phyloP scores from a whole-genome alignment of 2,113 vertebrate genomes.

The Indri indri region DNA sequence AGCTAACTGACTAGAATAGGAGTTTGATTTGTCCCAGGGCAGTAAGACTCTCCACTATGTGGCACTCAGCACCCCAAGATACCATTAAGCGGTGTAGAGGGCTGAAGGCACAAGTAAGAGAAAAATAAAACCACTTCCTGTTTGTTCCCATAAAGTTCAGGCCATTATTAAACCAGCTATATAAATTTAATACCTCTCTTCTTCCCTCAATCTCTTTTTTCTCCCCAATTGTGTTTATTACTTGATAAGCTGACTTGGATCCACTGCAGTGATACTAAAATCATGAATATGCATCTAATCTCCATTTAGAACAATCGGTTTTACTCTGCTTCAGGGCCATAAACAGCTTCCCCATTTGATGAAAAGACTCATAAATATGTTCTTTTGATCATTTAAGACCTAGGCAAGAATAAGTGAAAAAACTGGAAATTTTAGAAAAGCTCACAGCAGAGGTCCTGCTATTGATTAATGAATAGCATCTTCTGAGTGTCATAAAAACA shows the following conservation, averaged over 20 bases:
- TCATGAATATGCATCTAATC: neutral
- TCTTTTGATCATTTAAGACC: slow-evolving; percentile 9
- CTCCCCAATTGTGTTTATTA: neutral
- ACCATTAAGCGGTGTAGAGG: neutral
- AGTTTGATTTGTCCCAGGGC: neutral
- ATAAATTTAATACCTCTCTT: neutral
- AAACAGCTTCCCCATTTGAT: neutral
- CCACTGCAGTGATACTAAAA: neutral
- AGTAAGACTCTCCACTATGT: neutral
- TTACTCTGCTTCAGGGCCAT: neutral
- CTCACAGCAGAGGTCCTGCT: neutral
- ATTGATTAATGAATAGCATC: neutral
- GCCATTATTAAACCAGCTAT: neutral
- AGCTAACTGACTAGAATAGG: neutral
- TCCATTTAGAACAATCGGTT: neutral
- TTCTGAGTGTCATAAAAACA: neutral
- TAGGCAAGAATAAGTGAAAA: neutral
- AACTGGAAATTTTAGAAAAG: neutral
- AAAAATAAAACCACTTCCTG: neutral
- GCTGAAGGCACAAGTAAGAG: neutral
- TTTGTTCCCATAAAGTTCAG: neutral
- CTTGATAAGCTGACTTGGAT: neutral
- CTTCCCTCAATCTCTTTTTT: neutral
- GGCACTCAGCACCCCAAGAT: neutral
- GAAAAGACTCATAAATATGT: neutral